Conservation (phyloP, 2,888 invertebrate genomes). For the Alsophila aescularia region DNA sequence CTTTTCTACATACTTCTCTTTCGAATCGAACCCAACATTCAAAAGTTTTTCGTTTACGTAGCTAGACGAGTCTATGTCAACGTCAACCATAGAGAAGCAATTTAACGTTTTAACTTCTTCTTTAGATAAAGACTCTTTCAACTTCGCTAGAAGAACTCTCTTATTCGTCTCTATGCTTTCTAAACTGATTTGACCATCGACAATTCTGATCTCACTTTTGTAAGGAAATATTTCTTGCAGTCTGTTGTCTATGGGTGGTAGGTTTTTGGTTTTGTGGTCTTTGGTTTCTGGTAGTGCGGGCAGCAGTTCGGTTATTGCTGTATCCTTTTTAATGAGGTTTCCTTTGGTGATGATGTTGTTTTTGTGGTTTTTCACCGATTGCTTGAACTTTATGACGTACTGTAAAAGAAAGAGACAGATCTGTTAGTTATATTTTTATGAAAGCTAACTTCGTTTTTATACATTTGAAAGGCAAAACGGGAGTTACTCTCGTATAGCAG, state of each 20-base stretch:
- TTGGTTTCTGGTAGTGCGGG: conserved; percentile 63
- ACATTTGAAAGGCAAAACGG: no score
- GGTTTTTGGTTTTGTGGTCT: conserved; percentile 35
- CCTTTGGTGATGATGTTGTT: conserved; percentile 57
- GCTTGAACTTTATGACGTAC: conserved; percentile 67
- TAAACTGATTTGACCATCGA: conserved; percentile 60
- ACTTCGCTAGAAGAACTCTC: conserved; percentile 53
- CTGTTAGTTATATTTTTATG: not conserved
- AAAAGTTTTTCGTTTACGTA: conserved; percentile 67
- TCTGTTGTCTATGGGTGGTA: conserved; percentile 27
- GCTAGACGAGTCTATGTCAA: conserved; percentile 64
- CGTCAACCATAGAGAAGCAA: conserved; percentile 79
- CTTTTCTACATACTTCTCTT: conserved; percentile 59
- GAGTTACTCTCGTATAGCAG: no score
- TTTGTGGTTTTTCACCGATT: conserved; percentile 62
- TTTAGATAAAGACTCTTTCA: conserved; percentile 51
- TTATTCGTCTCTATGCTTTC: conserved; percentile 74
- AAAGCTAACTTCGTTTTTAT: no score
- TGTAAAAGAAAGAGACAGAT: conserved; percentile 44
- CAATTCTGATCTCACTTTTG: conserved; percentile 42
- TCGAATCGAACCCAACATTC: conserved; percentile 70
- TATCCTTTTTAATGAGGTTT: conserved; percentile 54
- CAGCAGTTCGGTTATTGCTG: conserved; percentile 54
- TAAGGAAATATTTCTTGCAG: conserved; percentile 65
- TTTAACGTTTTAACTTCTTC: conserved; percentile 63